phyloP scores from a whole-genome alignment of 2,113 vertebrate species.

The Lagopus leucura region DNA sequence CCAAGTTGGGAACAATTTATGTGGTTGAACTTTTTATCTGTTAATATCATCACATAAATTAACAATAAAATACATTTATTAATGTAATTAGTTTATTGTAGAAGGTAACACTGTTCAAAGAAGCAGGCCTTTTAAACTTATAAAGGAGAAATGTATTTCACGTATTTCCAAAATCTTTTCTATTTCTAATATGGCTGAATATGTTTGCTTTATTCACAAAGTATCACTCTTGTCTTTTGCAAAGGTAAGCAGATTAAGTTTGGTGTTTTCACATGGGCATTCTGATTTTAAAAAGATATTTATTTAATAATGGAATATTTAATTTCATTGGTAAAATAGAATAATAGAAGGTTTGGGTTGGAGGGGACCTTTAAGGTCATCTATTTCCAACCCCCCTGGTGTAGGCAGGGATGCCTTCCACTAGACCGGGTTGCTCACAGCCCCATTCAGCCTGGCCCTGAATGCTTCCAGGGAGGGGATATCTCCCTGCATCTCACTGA shows the following conservation, averaged over 20 bases:
- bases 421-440: no score
- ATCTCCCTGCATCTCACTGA: no score
- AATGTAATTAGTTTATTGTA: background rate
- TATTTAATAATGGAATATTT: background rate
- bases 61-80: background rate
- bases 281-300: background rate
- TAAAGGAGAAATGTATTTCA: background rate
- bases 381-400: no score
- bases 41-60: background rate
- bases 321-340: background rate
- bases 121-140: background rate
- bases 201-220: background rate
- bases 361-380: no score
- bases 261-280: background rate
- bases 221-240: background rate
- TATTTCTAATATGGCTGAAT: background rate
- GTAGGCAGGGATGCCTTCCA: no score
- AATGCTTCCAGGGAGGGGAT: no score
- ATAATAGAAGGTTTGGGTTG: no score
- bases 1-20: background rate
- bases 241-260: background rate
- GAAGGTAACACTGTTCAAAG: background rate
- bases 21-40: background rate
- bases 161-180: background rate
- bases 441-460: no score